A percentile compares a stretch with the other conserved stretches of the same genome.
These are phyloP conservation scores for Hirudinaria manillensis DNA, from an alignment of 2,888 invertebrate species.

Conservation along the genomic window DNA sequence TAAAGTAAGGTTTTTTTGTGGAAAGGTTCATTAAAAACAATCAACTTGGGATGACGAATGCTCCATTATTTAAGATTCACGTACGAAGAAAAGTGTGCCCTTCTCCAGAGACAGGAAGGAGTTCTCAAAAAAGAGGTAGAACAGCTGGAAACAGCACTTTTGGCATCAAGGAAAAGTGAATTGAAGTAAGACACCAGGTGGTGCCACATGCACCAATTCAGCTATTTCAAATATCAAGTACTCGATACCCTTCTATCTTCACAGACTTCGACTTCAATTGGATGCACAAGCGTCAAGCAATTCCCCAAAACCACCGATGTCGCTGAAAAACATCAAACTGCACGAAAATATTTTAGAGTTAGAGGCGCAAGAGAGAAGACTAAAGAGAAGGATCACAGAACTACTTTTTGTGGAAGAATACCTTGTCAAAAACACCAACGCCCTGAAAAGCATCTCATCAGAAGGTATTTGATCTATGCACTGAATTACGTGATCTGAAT, in stretches of 20 bases:
- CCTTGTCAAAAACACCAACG: background rate
- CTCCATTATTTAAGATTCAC: background rate
- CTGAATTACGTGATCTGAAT: too few relatives aligned
- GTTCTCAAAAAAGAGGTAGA: background rate
- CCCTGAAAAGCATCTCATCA: background rate
- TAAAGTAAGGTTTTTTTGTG: background rate
- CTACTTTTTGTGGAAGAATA: background rate
- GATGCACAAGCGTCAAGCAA: background rate
- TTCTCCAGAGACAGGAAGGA: constrained; percentile 5
- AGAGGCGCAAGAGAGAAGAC: constrained; percentile 4
- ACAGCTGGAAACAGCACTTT: background rate
- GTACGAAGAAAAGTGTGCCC: constrained; percentile 1
- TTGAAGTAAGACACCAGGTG: background rate
- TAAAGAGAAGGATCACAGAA: constrained; percentile 8
- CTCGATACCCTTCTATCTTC: background rate
- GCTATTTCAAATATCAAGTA: too few relatives aligned
- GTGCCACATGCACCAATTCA: too few relatives aligned
- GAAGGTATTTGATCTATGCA: too few relatives aligned
- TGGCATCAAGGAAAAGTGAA: constrained; percentile 4
- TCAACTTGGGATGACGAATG: background rate
- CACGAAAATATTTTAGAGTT: background rate
- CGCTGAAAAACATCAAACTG: background rate
- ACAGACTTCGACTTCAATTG: background rate
- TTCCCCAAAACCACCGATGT: background rate
- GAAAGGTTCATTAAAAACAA: background rate